Base-by-base conservation (phyloP, 2,113 vertebrate genomes). In the Hemicordylus capensis region DNA sequence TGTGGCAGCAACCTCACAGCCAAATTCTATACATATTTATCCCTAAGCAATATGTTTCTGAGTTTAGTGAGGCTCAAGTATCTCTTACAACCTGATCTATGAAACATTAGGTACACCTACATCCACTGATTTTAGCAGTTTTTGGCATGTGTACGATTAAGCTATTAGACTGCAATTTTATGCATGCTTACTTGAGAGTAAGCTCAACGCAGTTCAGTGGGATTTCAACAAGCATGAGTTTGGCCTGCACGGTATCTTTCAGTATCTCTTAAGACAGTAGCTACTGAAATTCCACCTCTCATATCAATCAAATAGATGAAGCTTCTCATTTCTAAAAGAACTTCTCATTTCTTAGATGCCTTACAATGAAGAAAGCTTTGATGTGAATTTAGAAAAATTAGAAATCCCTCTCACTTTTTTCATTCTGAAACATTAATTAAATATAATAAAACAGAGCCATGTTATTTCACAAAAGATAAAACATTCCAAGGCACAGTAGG, bases 221-320 rank as follows among this genome's bases (percentile, higher is more conserved):
- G 56, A 58, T 22, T 58, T 58, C 6, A 19, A 26, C 22, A 46
- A 28, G 11, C 24, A 72, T 10, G 20, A 44, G 42, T 12, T 26
- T 46, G 46, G 69, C 19, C 67, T 70, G 39, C 70, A 70, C 59
- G 89, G 46, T 5, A 89, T 34, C 70, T 88, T 37, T 54, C 73
- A 0, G 0, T 22, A 87, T 31, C n/a, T 34, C 42, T 8, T 46
- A 24, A 61, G 59, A 64, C 9, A 31, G 28, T 64, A 73, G 11
- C 42, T 73, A 46, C 42, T 46, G 42, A 46, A 28, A 73, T 76
- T 63, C 51, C n/a, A 63, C 28, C n/a, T 83, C 22, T 44, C 28
- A 19, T 26, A 75, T 37, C 22, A 81, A 39, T 34, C 72, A 76
- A 12, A 37, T 15, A 76, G 31, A 20, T 15, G 15, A 12, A 46